Conservation (phyloP, 2,888 invertebrate genomes). For the Heliconius charithonia region DNA sequence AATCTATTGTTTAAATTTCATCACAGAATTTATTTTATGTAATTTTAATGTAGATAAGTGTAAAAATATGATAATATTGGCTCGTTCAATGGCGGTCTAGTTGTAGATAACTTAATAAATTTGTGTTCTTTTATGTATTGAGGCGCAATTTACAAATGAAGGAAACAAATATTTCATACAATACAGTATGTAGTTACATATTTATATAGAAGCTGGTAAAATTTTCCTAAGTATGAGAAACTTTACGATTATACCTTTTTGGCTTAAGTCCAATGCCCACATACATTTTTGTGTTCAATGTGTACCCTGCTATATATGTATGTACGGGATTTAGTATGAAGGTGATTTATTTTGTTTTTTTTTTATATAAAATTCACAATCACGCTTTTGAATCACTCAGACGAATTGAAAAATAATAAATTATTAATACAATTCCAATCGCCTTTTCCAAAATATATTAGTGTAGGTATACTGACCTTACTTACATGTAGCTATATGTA, state of each 20-base stretch:
- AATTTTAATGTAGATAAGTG: neutral
- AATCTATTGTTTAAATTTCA: no score
- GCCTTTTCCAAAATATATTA: no score
- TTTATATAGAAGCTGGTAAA: neutral
- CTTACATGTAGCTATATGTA: no score
- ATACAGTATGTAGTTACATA: neutral
- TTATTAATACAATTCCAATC: no score
- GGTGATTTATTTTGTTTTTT: no score
- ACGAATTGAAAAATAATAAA: no score
- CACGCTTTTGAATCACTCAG: no score
- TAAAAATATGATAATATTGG: neutral
- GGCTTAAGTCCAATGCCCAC: constrained; percentile 24
- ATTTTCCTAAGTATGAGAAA: constrained; percentile 17
- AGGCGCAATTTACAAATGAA: constrained; percentile 7
- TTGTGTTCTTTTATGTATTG: neutral
- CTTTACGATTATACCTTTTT: constrained; percentile 14
- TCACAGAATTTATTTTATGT: neutral
- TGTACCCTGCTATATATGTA: no score
- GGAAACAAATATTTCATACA: constrained; percentile 1
- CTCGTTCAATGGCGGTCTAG: no score
- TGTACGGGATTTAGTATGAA: no score
- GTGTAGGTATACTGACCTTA: no score
- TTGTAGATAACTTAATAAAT: neutral
- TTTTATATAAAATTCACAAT: no score
- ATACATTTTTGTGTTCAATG: neutral